These are phyloP conservation scores for Actinernus sp. DNA, from an alignment of 92 coral and sea anemone genomes.

Conservation along the genomic window DNA sequence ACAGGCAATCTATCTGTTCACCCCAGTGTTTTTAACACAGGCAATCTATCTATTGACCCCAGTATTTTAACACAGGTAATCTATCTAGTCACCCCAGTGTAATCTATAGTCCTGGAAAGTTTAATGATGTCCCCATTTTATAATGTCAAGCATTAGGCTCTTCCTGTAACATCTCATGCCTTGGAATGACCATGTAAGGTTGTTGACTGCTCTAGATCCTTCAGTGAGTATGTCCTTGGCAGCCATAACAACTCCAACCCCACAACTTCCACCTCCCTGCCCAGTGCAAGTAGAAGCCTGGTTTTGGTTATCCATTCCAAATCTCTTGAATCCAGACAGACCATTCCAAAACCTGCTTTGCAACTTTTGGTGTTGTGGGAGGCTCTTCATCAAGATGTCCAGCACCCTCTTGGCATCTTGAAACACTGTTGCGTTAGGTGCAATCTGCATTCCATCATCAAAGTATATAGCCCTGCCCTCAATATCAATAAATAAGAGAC, in stretches of 20 bases:
- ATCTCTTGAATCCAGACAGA: neutral
- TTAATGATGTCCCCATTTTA: neutral
- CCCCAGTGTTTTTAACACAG: no score
- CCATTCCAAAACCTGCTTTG: neutral
- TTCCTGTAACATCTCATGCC: neutral
- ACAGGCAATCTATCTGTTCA: no score
- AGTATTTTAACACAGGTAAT: no score
- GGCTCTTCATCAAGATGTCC: neutral
- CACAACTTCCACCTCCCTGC: neutral
- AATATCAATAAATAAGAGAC: slow-evolving; percentile 6
- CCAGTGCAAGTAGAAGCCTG: neutral
- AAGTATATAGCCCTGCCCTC: slow-evolving; percentile 6
- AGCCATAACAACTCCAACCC: neutral
- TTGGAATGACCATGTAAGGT: neutral
- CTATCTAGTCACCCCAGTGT: no score
- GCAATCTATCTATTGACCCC: no score
- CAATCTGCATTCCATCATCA: slow-evolving; percentile 15
- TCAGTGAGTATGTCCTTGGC: neutral
- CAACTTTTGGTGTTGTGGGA: neutral
- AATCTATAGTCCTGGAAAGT: no score
- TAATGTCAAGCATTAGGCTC: neutral
- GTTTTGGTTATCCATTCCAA: neutral
- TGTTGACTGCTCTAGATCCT: neutral
- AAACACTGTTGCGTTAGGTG: neutral
- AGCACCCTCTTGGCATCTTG: neutral